Evolutionary conservation across 2,113 vertebrate genomes (phyloP), one percentile per base, ranked within the genome.

Genomic region (Boleophthalmus pectinirostris): DNA sequence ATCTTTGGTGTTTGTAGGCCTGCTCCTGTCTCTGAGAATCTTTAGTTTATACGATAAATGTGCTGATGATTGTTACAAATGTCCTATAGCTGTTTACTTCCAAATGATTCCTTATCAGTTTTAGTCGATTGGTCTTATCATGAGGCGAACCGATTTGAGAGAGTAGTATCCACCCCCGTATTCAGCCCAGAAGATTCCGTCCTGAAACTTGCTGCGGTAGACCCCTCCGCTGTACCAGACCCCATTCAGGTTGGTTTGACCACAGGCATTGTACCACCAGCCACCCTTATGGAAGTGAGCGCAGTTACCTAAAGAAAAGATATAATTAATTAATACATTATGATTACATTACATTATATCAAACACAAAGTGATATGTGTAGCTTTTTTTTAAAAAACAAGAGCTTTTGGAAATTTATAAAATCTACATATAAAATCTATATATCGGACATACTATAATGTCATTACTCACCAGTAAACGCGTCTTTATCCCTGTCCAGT

Each of bases 211-310:
- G 95, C 97, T 99, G 80, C 98, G 93, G 90, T 99, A 99, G 57
- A 97, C 95, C 18, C 98, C 98, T 1, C 98, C 98, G 21, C 96
- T 90, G 92, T 99, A 97, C 97, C 97, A 99, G 0, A 99, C 97
- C 0, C 98, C 98, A 0, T 99, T 99, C 5, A 99, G 92, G 88
- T 99, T 99, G 8, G 97, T 98, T 83, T 99, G 98, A 21, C 97
- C 97, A 0, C 98, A 99, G 0, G 97, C 95, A 0, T 98, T 99
- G 91, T 99, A 99, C 98, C 98, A 99, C 98, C 98, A 99, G 58
- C 98, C 98, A 0, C 98, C 98, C 88, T 99, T 99, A 80, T 99
- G 98, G 84, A 98, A 99, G 79, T 99, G 98, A 16, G 98, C 98
- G 0, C 98, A 99, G 91, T 99, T 99, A 67, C 98, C 98, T 98